Conservation (phyloP, 2,113 vertebrate species). For the Sakesphorus luctuosus region DNA sequence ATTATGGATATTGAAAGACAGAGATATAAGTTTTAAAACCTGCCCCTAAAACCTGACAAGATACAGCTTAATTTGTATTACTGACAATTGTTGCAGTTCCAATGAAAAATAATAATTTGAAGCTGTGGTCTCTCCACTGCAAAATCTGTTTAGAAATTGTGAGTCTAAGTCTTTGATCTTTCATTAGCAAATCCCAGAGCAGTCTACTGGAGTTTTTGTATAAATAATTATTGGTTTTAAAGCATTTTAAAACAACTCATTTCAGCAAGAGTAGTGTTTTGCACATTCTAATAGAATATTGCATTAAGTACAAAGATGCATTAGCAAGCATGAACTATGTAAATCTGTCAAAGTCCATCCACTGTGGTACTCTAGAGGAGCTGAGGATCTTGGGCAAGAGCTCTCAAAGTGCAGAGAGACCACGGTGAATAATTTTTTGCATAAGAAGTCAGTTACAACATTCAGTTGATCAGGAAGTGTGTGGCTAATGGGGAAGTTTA, state of each 20-base stretch:
- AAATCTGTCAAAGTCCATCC: neutral
- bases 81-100: neutral
- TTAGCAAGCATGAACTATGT: neutral
- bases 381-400: neutral
- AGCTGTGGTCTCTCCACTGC: neutral
- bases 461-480: neutral
- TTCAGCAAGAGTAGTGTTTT: neutral
- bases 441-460: neutral
- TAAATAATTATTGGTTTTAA: neutral
- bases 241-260: neutral
- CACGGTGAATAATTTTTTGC: neutral
- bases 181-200: neutral
- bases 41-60: neutral
- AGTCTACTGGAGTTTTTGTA: neutral
- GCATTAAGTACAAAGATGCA: neutral
- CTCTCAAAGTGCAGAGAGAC: neutral
- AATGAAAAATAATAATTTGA: neutral
- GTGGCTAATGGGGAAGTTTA: neutral
- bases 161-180: neutral
- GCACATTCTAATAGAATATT: neutral
- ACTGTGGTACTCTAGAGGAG: neutral
- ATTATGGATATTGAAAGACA: neutral
- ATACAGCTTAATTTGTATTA: neutral
- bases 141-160: neutral
- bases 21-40: constrained; percentile 21